Conservation (phyloP, 2,113 vertebrate species). For the Oryzias curvinotus region DNA sequence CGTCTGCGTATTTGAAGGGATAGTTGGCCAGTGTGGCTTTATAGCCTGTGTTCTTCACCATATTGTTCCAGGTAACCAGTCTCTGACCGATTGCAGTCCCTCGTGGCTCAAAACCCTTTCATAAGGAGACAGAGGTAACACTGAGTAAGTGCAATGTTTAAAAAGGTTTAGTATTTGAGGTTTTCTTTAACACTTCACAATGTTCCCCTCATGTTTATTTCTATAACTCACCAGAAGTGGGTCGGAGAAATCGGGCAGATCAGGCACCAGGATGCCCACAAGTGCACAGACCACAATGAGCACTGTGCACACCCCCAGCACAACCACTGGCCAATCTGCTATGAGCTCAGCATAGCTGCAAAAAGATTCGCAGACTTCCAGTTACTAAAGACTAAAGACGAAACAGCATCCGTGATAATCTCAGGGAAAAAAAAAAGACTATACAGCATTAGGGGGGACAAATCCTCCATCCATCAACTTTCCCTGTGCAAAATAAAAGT, state of each 20-base stretch:
- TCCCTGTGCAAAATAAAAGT: neutral
- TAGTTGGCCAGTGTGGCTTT: conserved; percentile 98
- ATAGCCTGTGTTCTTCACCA: conserved; percentile 99
- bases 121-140: neutral
- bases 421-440: too few species aligned
- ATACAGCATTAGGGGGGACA: too few species aligned
- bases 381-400: neutral
- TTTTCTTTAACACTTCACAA: too few species aligned
- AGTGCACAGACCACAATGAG: conserved; percentile 93
- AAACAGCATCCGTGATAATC: neutral
- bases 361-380: neutral
- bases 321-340: conserved; percentile 97
- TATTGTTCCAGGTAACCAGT: conserved; percentile 98
- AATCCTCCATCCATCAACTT: neutral
- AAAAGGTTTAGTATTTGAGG: too few species aligned
- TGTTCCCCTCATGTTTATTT: too few species aligned
- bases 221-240: conserved; percentile 86
- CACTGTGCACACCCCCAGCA: conserved; percentile 93
- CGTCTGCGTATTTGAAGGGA: conserved; percentile 97
- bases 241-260: conserved; percentile 96
- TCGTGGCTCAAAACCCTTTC: conserved; percentile 94
- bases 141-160: too few species aligned
- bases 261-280: conserved; percentile 91
- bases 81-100: conserved; percentile 95
- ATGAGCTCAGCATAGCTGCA: conserved; percentile 92